Evolutionary conservation across 2,888 invertebrate species (phyloP).

Genomic region (Achlya flavicornis): DNA sequence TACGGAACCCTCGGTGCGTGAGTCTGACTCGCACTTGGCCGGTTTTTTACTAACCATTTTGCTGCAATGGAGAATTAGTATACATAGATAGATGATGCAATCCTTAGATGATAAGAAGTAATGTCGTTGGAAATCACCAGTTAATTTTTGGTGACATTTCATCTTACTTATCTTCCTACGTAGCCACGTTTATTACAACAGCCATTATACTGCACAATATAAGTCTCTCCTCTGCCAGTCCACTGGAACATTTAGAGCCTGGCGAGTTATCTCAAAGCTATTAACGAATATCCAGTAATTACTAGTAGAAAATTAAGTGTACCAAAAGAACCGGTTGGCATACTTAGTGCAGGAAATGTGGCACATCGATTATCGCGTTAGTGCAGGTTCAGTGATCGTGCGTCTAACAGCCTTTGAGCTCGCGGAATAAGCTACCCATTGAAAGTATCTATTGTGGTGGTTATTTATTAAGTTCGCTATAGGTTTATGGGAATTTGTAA

Average conservation of each 20-base stretch:
- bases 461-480: conserved; percentile 10
- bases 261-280: not conserved
- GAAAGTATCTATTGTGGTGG: conserved; percentile 23
- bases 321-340: conserved; percentile 40
- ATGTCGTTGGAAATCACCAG: no score
- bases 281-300: not conserved
- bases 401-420: conserved; percentile 44
- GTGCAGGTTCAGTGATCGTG: conserved; percentile 60
- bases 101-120: no score
- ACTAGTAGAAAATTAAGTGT: conserved; percentile 44
- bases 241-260: not conserved
- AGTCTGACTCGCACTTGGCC: no score
- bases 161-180: no score
- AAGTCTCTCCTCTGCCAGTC: no score
- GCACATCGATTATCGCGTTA: conserved; percentile 68
- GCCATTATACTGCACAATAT: no score
- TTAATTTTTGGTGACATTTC: no score
- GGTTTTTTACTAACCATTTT: no score
- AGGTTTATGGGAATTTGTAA: not conserved
- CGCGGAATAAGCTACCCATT: conserved; percentile 30
- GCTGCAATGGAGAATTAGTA: no score
- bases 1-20: no score
- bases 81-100: no score
- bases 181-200: no score
- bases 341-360: conserved; percentile 63